These are phyloP conservation scores for Drosophila subpulchrella DNA, from an alignment of 1,140 invertebrate genomes.

Conservation along the genomic window DNA sequence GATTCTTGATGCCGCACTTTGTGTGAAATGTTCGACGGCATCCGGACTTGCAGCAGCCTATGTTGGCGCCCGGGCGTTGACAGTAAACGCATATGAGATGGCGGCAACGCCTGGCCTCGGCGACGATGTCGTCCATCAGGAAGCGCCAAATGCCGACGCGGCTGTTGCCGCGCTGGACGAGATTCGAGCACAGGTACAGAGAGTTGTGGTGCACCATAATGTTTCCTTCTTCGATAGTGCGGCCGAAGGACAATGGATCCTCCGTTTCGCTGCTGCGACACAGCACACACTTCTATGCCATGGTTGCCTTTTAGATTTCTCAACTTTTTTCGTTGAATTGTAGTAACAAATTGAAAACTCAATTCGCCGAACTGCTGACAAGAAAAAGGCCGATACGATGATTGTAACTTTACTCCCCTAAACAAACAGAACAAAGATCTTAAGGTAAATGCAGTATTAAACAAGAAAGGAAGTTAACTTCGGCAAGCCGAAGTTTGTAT, in stretches of 20 bases:
- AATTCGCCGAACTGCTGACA: neutral
- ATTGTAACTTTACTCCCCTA: too few relatives aligned
- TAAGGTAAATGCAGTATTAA: too few relatives aligned
- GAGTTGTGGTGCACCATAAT: slow-evolving; percentile 50
- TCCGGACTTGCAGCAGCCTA: slow-evolving; percentile 28
- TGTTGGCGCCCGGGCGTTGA: slow-evolving; percentile 28
- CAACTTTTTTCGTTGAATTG: neutral
- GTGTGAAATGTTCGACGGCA: slow-evolving; percentile 54
- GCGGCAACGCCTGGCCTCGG: slow-evolving; percentile 20
- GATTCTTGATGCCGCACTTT: slow-evolving; percentile 31
- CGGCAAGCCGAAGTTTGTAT: too few relatives aligned
- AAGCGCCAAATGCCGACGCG: slow-evolving; percentile 29
- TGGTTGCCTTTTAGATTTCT: neutral
- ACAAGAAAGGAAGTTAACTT: too few relatives aligned
- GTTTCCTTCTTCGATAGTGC: neutral
- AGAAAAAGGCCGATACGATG: too few relatives aligned
- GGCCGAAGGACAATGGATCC: neutral
- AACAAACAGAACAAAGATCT: too few relatives aligned
- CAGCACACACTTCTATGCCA: slow-evolving; percentile 1
- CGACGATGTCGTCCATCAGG: slow-evolving; percentile 31
- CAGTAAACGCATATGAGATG: slow-evolving; percentile 39
- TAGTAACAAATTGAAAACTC: neutral
- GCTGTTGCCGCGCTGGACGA: slow-evolving; percentile 34
- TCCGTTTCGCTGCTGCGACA: slow-evolving; percentile 1
- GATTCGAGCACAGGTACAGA: slow-evolving; percentile 60